A percentile compares a stretch with the other conserved stretches of the same genome.
Evolutionary conservation across 2,113 vertebrate genomes (phyloP).

Genomic region (Noctilio leporinus): DNA sequence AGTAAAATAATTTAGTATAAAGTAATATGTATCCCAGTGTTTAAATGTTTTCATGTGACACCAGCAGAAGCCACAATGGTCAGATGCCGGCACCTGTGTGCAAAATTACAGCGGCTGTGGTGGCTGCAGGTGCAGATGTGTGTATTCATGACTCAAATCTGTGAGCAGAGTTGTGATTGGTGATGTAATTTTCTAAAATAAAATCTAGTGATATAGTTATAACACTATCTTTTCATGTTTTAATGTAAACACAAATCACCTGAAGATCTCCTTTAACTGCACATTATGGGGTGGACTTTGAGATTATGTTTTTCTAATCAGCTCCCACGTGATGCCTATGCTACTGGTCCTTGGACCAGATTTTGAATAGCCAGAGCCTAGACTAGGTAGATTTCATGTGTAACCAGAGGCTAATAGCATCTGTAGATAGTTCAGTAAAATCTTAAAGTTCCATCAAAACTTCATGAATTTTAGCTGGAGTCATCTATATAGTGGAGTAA

Average conservation of each 20-base stretch:
- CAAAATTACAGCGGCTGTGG: not conserved
- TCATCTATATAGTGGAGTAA: not conserved
- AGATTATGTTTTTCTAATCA: not conserved
- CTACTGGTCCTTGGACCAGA: not conserved
- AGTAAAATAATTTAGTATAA: not conserved
- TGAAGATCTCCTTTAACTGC: not conserved
- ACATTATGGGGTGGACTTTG: not conserved
- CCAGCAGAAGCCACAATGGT: not conserved
- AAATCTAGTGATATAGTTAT: not conserved
- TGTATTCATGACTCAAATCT: not conserved
- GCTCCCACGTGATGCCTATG: not conserved
- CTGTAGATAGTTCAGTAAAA: not conserved
- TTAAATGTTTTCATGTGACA: not conserved
- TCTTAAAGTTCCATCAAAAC: not conserved
- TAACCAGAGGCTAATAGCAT: not conserved
- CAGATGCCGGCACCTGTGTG: not conserved
- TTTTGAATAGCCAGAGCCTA: not conserved
- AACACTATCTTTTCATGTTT: not conserved
- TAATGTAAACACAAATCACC: not conserved
- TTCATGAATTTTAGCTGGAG: not conserved
- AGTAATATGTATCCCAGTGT: not conserved
- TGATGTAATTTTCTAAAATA: conserved; percentile 7
- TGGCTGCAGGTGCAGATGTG: not conserved
- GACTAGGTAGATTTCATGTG: not conserved
- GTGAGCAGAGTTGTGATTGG: not conserved